A percentile compares a stretch with the other conserved stretches of the same genome.
phyloP scores from a whole-genome alignment of 2,888 invertebrate species.

The Xestia c-nigrum region DNA sequence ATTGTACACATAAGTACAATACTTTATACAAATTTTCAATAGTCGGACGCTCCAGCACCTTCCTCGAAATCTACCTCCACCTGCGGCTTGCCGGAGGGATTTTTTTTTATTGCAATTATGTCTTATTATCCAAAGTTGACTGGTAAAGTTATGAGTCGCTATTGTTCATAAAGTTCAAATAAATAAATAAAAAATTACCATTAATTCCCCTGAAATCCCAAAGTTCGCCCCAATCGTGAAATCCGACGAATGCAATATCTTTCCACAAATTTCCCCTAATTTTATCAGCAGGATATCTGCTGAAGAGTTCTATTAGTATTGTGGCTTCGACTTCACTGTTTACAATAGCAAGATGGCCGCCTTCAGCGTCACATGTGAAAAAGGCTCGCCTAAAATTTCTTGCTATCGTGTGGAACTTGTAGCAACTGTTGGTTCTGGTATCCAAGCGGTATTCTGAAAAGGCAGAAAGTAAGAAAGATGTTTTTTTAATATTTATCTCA shows the following conservation, averaged over 20 bases:
- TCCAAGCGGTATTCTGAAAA: conserved; percentile 73
- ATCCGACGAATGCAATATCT: conserved; percentile 70
- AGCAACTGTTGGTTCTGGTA: conserved; percentile 73
- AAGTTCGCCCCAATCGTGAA: conserved; percentile 71
- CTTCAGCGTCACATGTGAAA: conserved; percentile 76
- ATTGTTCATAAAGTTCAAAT: too few relatives aligned
- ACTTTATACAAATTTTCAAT: too few relatives aligned
- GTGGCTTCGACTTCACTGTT: conserved; percentile 72
- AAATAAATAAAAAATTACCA: conserved; percentile 57
- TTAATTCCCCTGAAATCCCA: conserved; percentile 73
- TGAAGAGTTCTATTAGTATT: conserved; percentile 68
- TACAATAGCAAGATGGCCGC: conserved; percentile 75
- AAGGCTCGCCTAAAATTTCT: conserved; percentile 73
- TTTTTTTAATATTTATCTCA: background rate
- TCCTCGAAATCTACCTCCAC: too few relatives aligned
- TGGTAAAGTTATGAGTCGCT: too few relatives aligned
- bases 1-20: too few relatives aligned
- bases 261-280: conserved; percentile 63
- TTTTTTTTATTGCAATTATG: too few relatives aligned
- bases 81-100: too few relatives aligned
- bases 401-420: conserved; percentile 76
- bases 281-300: conserved; percentile 55
- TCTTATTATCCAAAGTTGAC: too few relatives aligned
- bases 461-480: too few relatives aligned
- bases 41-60: too few relatives aligned